phyloP scores from a whole-genome alignment of 2,113 vertebrate species.

The Centropus bengalensis region DNA sequence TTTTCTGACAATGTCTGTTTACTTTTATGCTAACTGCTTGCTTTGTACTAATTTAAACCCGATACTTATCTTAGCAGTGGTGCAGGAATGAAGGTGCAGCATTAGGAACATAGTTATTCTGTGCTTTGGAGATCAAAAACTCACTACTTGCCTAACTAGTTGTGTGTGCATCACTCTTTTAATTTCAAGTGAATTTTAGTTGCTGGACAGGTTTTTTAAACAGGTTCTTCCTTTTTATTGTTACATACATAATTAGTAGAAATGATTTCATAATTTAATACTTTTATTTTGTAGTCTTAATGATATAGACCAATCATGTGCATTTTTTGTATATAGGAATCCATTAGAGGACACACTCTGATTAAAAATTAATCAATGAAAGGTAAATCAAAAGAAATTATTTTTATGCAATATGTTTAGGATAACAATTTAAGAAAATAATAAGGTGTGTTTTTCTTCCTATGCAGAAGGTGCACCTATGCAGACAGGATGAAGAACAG shows the following conservation, averaged over 20 bases:
- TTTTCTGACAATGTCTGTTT: background rate
- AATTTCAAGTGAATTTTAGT: background rate
- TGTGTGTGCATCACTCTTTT: background rate
- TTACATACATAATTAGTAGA: slow-evolving; percentile 60
- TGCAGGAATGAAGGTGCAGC: background rate
- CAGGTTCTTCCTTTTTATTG: slow-evolving; percentile 44
- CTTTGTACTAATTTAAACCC: background rate
- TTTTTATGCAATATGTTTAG: slow-evolving; percentile 77
- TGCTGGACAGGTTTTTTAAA: slow-evolving; percentile 39
- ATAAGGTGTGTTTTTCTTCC: slow-evolving; percentile 53
- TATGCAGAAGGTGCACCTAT: slow-evolving; percentile 81
- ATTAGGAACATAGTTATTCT: background rate
- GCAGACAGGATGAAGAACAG: slow-evolving; percentile 81
- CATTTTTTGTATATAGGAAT: slow-evolving; percentile 84
- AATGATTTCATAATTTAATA: slow-evolving; percentile 70
- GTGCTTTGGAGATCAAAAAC: background rate
- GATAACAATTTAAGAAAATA: slow-evolving; percentile 76
- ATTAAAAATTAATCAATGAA: slow-evolving; percentile 86
- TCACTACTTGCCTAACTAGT: slow-evolving; percentile 19
- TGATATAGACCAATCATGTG: slow-evolving; percentile 83
- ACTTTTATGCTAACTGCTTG: background rate
- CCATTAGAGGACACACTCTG: slow-evolving; percentile 85
- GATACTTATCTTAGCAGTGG: background rate
- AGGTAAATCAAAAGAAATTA: slow-evolving; percentile 84
- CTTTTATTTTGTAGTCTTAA: slow-evolving; percentile 73